Evolutionary conservation across 2,888 invertebrate genomes (phyloP).

Genomic region (Teinopalpus imperialis): DNA sequence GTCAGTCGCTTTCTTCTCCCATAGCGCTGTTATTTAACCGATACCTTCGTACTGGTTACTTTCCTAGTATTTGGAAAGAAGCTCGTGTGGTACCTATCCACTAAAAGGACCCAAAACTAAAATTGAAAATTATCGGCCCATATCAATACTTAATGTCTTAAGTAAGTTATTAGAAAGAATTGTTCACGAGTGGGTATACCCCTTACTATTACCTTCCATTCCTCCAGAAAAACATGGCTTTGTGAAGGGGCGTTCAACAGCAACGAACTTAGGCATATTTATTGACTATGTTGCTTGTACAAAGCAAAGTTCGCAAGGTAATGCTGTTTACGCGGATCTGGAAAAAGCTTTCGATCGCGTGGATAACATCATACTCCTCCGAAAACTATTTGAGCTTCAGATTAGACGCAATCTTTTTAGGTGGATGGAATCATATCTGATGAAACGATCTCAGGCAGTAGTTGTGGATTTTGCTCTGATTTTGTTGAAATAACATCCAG

Average conservation of each 20-base stretch:
- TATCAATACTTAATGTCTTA: no score
- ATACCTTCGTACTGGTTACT: background rate
- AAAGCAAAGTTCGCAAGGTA: background rate
- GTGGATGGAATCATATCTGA: constrained; percentile 1
- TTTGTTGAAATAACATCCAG: no score
- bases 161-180: constrained; percentile 2
- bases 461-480: no score
- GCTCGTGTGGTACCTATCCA: background rate
- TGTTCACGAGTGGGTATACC: background rate
- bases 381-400: no score
- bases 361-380: no score
- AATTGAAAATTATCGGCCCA: background rate
- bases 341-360: no score
- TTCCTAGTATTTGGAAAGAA: constrained; percentile 1
- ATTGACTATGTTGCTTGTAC: background rate
- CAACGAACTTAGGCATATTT: background rate
- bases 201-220: no score
- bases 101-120: background rate
- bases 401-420: background rate
- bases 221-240: constrained; percentile 5
- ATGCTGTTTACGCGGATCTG: background rate
- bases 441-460: no score
- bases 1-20: background rate
- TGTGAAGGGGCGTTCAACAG: constrained; percentile 2
- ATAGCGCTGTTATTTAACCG: background rate